These are phyloP conservation scores for Laspeyria flexula DNA, from an alignment of 2,888 invertebrate genomes.

Conservation along the genomic window DNA sequence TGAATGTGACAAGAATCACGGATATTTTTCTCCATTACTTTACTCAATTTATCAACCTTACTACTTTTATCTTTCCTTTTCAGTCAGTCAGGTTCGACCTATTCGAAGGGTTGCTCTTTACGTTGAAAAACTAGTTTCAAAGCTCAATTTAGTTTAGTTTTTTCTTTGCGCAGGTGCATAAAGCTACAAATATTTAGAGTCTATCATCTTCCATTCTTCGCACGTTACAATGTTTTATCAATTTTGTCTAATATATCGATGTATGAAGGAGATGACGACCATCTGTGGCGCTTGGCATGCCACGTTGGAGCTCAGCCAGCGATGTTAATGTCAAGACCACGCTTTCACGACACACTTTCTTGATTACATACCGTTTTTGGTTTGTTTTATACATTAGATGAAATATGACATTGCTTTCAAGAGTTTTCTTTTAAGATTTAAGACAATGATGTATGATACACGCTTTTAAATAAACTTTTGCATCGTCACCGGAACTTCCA, in stretches of 20 bases:
- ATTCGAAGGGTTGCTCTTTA: too few relatives aligned
- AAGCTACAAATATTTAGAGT: not conserved
- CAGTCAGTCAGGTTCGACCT: too few relatives aligned
- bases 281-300: conserved; percentile 42
- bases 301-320: conserved; percentile 39
- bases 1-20: too few relatives aligned
- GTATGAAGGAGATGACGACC: conserved; percentile 22
- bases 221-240: conserved; percentile 40
- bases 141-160: too few relatives aligned
- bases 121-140: too few relatives aligned
- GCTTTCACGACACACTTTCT: conserved; percentile 20
- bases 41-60: too few relatives aligned
- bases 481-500: too few relatives aligned
- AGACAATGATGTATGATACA: too few relatives aligned
- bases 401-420: not conserved
- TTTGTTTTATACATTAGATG: not conserved
- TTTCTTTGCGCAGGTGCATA: not conserved
- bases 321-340: conserved; percentile 52
- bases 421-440: not conserved
- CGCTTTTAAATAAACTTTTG: too few relatives aligned
- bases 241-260: conserved; percentile 26
- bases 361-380: conserved; percentile 9
- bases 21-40: too few relatives aligned
- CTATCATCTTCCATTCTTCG: conserved; percentile 9
- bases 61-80: too few relatives aligned